phyloP scores from a whole-genome alignment of 1,140 invertebrate genomes.

The Araneus ventricosus region DNA sequence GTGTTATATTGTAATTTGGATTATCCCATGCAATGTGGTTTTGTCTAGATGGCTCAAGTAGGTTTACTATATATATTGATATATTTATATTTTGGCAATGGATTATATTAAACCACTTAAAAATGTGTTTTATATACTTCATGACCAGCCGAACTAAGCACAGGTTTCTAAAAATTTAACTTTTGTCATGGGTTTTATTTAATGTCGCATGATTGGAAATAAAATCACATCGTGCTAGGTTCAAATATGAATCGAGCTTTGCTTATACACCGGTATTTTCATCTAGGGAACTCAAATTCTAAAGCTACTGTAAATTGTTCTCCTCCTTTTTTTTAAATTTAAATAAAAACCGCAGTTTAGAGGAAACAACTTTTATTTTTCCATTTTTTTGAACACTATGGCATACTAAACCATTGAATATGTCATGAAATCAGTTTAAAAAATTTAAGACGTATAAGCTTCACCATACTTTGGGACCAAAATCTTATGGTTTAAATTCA shows the following conservation, averaged over 20 bases:
- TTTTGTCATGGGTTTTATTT: no score
- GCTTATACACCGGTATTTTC: neutral
- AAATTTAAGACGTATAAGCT: no score
- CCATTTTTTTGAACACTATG: no score
- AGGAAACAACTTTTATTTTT: no score
- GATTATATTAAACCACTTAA: neutral
- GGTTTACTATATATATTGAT: neutral
- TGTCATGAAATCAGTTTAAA: no score
- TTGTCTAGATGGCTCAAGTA: slow-evolving; percentile 29
- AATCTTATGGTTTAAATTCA: no score
- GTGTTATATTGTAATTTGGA: neutral
- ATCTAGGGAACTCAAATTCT: neutral
- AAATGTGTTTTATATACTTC: slow-evolving; percentile 34
- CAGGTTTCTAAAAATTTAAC: neutral
- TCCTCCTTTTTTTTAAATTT: no score
- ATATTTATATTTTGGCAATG: slow-evolving; percentile 36
- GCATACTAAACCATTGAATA: no score
- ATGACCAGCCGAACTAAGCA: neutral
- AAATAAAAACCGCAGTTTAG: no score
- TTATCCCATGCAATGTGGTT: neutral
- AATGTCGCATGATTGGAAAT: neutral
- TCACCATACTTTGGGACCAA: no score
- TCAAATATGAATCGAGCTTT: no score
- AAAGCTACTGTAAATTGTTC: neutral
- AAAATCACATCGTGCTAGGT: no score